These are phyloP conservation scores for Lagodon rhomboides DNA, from an alignment of 2,797 vertebrate genomes.

Conservation along the genomic window DNA sequence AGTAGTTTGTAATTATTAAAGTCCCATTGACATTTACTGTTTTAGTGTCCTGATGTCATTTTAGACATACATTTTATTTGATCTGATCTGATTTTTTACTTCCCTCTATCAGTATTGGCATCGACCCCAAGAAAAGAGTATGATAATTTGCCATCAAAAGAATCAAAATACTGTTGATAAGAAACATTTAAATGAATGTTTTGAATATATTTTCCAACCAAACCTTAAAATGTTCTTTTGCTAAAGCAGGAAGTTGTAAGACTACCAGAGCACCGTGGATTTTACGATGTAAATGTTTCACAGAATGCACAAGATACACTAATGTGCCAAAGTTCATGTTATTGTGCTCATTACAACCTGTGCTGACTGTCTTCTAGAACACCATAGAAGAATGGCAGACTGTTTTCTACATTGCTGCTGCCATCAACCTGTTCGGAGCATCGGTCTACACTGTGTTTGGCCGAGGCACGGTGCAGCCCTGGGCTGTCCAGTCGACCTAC, in stretches of 20 bases:
- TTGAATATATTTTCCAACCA: background rate
- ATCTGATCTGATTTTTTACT: too few species aligned
- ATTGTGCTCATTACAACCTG: slow-evolving; percentile 10
- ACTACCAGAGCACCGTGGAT: background rate
- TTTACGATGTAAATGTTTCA: background rate
- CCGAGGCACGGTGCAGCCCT: slow-evolving; percentile 91
- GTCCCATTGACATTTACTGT: too few species aligned
- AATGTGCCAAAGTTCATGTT: too few species aligned
- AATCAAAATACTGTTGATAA: background rate
- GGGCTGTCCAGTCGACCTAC: slow-evolving; percentile 88
- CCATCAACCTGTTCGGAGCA: slow-evolving; percentile 93
- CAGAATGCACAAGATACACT: background rate
- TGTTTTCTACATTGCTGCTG: slow-evolving; percentile 96
- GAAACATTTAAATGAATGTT: background rate
- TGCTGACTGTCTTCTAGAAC: slow-evolving; percentile 85
- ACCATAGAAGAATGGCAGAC: slow-evolving; percentile 94
- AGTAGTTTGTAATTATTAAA: too few species aligned
- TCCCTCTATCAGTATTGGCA: too few species aligned
- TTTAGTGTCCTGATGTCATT: too few species aligned
- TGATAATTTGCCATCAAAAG: background rate
- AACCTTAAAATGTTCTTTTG: background rate
- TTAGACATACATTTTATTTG: too few species aligned
- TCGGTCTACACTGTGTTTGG: slow-evolving; percentile 92
- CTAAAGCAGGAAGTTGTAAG: background rate
- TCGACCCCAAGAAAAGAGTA: too few species aligned